phyloP scores from a whole-genome alignment of 2,113 vertebrate species.

The Isichthys henryi region DNA sequence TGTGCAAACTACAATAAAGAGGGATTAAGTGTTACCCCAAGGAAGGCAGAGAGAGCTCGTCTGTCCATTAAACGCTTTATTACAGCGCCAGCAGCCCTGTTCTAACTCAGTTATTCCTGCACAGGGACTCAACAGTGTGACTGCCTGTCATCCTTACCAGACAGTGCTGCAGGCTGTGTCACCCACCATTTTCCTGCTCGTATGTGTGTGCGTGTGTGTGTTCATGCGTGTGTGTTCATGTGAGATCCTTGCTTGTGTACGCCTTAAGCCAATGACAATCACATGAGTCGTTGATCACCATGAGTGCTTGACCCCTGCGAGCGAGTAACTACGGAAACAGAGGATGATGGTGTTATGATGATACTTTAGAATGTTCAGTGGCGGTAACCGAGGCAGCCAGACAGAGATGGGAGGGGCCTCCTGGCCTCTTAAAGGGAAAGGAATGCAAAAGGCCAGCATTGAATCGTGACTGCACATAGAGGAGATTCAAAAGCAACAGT shows the following conservation, averaged over 20 bases:
- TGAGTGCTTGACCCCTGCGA: constrained; percentile 66
- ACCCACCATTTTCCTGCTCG: constrained; percentile 4
- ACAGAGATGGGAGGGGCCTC: constrained; percentile 47
- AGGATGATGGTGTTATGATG: constrained; percentile 73
- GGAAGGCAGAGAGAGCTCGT: constrained; percentile 90
- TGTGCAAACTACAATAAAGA: constrained; percentile 97
- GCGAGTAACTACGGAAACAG: constrained; percentile 76
- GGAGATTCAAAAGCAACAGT: background rate
- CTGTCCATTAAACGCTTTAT: constrained; percentile 99
- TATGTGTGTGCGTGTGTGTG: constrained; percentile 28
- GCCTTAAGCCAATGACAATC: constrained; percentile 76
- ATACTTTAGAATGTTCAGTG: constrained; percentile 74
- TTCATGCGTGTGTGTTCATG: constrained; percentile 14
- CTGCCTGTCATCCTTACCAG: constrained; percentile 86
- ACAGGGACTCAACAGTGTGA: constrained; percentile 74
- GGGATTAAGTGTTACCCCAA: constrained; percentile 96
- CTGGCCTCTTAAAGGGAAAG: constrained; percentile 50
- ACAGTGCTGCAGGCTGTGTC: constrained; percentile 69
- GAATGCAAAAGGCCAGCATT: background rate
- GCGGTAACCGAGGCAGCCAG: constrained; percentile 58
- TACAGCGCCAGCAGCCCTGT: constrained; percentile 94
- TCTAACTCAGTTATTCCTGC: constrained; percentile 96
- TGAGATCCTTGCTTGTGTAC: constrained; percentile 12
- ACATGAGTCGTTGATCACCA: constrained; percentile 76
- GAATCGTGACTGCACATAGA: background rate